Evolutionary conservation across 64 coral and sea anemone species (phyloP).

Genomic region (Orbicella faveolata): DNA sequence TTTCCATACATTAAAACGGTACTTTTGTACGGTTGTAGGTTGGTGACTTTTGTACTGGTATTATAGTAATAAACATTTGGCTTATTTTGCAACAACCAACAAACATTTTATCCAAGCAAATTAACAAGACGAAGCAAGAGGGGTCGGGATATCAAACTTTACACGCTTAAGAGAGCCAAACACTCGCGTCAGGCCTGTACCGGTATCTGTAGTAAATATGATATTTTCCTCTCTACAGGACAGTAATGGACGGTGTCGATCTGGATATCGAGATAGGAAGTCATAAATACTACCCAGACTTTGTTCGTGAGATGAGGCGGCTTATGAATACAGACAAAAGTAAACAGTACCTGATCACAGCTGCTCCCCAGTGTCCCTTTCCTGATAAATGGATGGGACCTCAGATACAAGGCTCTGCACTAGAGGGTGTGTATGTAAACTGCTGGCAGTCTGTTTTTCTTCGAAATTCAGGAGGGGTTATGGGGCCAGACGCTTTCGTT

Average conservation of each 20-base stretch:
- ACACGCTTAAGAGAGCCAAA: too few relatives aligned
- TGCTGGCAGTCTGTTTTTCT: not conserved
- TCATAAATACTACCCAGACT: slow-evolving; percentile 45
- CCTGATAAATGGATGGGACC: slow-evolving; percentile 76
- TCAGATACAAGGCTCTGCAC: slow-evolving; percentile 41
- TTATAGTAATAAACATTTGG: too few relatives aligned
- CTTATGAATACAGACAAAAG: slow-evolving; percentile 57
- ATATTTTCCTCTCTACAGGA: slow-evolving; percentile 3
- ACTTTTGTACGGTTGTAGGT: too few relatives aligned
- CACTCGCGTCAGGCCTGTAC: too few relatives aligned
- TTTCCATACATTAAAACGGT: too few relatives aligned
- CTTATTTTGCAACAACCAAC: too few relatives aligned
- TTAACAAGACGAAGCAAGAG: too few relatives aligned
- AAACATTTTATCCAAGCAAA: too few relatives aligned
- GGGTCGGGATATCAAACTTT: too few relatives aligned
- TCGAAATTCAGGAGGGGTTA: not conserved
- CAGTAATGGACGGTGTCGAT: slow-evolving; percentile 72
- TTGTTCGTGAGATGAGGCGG: slow-evolving; percentile 50
- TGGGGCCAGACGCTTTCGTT: too few relatives aligned
- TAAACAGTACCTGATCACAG: slow-evolving; percentile 52
- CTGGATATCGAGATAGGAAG: slow-evolving; percentile 68
- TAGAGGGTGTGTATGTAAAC: slow-evolving; percentile 42
- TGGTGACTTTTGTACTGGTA: too few relatives aligned
- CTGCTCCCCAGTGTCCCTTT: slow-evolving; percentile 72
- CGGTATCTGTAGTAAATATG: too few relatives aligned